Conservation (phyloP, 2,113 vertebrate genomes). For the Nipponia nippon region DNA sequence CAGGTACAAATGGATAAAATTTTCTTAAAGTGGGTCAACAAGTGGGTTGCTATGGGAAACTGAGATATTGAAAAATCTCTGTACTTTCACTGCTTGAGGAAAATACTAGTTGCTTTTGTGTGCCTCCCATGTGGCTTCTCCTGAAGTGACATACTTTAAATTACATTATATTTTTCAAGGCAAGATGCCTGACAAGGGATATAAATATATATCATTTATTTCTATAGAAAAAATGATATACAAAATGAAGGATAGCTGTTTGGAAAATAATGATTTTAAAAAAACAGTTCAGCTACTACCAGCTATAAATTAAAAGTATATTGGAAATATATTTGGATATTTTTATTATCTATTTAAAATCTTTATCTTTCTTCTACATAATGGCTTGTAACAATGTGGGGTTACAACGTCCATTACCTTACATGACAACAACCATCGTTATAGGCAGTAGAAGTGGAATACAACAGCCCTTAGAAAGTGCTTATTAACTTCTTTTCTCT, state of each 20-base stretch:
- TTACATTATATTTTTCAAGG: constrained; percentile 14
- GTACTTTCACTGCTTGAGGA: neutral
- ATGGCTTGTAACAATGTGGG: neutral
- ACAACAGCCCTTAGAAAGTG: neutral
- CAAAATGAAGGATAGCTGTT: neutral
- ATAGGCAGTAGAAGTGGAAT: neutral
- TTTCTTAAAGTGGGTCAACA: constrained; percentile 1
- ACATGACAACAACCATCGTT: neutral
- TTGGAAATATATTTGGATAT: neutral
- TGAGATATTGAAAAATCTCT: neutral
- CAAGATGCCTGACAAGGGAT: neutral
- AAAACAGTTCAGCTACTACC: neutral
- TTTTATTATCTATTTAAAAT: neutral
- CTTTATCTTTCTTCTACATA: neutral
- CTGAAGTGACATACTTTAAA: constrained; percentile 30
- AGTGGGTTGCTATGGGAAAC: constrained; percentile 20
- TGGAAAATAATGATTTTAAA: neutral
- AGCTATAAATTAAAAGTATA: neutral
- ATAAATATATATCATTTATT: neutral
- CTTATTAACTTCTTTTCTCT: neutral
- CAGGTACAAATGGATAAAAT: neutral
- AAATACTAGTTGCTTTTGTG: constrained; percentile 7
- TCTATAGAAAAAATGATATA: neutral
- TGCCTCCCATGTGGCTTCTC: neutral
- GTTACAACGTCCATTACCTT: neutral